Evolutionary conservation across 2,888 invertebrate genomes (phyloP).

Genomic region (Sylvicola cinctus): DNA sequence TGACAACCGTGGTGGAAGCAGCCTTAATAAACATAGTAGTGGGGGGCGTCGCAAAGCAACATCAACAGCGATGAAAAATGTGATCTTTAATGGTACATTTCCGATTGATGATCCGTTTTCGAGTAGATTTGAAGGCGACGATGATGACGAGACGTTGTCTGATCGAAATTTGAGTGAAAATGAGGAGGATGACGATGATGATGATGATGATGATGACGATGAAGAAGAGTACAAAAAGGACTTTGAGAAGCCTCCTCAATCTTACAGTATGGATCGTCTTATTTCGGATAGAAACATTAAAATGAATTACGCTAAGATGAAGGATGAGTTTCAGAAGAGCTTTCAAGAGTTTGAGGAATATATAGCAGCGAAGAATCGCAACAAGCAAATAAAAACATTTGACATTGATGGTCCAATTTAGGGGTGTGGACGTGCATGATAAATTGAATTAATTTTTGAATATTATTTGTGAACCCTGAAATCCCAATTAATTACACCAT

Average conservation of each 20-base stretch:
- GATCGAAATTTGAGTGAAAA: not conserved
- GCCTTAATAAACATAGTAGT: too few species aligned
- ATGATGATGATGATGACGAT: constrained; percentile 7
- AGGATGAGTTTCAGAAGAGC: constrained; percentile 21
- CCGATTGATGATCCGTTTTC: constrained; percentile 55
- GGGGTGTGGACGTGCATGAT: not conserved
- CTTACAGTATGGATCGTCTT: constrained; percentile 17
- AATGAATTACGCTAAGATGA: constrained; percentile 23
- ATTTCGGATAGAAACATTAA: constrained; percentile 21
- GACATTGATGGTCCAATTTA: constrained; percentile 32
- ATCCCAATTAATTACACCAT: too few species aligned
- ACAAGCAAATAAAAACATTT: constrained; percentile 20
- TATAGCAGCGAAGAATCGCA: constrained; percentile 13
- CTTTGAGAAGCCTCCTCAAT: constrained; percentile 1
- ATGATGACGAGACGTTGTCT: constrained; percentile 12
- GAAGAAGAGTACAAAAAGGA: constrained; percentile 3
- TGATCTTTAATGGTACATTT: constrained; percentile 69
- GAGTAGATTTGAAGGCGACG: constrained; percentile 12
- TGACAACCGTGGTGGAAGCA: too few species aligned
- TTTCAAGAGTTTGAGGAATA: constrained; percentile 20
- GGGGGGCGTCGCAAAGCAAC: too few species aligned
- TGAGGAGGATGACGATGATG: constrained; percentile 10
- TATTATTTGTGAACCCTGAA: too few species aligned
- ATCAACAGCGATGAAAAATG: constrained; percentile 11
- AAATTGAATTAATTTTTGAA: too few species aligned